These are phyloP conservation scores for Amiota mariae DNA, from an alignment of 2,888 invertebrate species.

Conservation along the genomic window DNA sequence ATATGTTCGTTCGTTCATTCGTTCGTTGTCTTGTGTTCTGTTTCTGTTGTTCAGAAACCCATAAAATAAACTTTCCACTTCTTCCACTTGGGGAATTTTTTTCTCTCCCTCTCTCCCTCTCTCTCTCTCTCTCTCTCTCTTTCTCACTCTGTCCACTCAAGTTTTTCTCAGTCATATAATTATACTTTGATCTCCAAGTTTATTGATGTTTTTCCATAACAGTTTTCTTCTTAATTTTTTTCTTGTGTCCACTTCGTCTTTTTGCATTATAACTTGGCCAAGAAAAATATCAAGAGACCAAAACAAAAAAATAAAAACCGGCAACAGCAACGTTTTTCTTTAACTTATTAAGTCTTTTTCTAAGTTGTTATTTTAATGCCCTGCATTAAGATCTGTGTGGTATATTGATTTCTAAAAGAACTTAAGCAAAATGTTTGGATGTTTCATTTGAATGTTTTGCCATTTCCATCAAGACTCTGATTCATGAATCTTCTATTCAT, in stretches of 20 bases:
- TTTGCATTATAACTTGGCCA: background rate
- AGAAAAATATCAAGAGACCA: slow-evolving; percentile 3
- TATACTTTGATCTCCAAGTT: slow-evolving; percentile 39
- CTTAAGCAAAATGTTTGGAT: too few relatives aligned
- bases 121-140: too few relatives aligned
- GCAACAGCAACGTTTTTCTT: background rate
- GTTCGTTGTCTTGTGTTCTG: background rate
- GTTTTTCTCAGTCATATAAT: slow-evolving; percentile 29
- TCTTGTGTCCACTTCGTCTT: background rate
- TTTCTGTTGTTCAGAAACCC: background rate
- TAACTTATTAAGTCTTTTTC: slow-evolving; percentile 24
- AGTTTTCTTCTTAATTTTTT: background rate
- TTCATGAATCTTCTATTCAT: too few relatives aligned
- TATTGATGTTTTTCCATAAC: slow-evolving; percentile 27
- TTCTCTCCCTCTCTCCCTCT: too few relatives aligned
- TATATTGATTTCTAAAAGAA: too few relatives aligned
- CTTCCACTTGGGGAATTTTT: background rate
- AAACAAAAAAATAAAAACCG: background rate
- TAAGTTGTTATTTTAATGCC: background rate
- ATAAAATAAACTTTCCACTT: slow-evolving; percentile 24
- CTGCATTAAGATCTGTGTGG: too few relatives aligned
- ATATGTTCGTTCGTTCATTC: slow-evolving; percentile 9
- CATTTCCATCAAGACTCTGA: too few relatives aligned
- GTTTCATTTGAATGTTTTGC: too few relatives aligned
- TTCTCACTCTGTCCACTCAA: background rate